Percentiles rank a stretch among this genome's conserved stretches.
Conservation (phyloP, 2,113 vertebrate species). For the Xiphias gladius region DNA sequence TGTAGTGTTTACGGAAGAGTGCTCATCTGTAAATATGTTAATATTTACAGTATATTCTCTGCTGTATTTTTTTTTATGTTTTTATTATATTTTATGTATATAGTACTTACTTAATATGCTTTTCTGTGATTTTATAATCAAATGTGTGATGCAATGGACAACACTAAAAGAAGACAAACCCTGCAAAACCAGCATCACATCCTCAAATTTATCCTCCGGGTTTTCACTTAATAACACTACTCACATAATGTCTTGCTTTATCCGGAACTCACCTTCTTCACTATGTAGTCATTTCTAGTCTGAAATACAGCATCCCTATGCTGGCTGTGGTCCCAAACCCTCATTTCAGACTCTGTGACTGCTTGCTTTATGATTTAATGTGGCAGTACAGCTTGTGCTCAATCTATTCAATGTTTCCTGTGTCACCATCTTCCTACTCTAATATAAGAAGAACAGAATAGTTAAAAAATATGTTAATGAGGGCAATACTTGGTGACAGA, state of each 20-base stretch:
- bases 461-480: background rate
- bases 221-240: background rate
- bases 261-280: background rate
- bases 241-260: background rate
- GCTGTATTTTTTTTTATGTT: too few relatives aligned
- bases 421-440: background rate
- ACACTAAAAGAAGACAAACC: too few relatives aligned
- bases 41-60: too few relatives aligned
- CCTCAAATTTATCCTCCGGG: background rate
- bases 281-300: too few relatives aligned
- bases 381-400: background rate
- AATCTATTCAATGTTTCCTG: background rate
- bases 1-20: too few relatives aligned
- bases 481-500: background rate
- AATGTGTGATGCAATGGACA: background rate
- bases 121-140: background rate
- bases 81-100: background rate
- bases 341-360: background rate
- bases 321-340: background rate
- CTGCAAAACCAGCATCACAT: background rate
- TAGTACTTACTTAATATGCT: background rate
- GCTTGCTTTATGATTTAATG: background rate
- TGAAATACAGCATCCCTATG: too few relatives aligned
- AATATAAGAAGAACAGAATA: background rate
- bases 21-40: background rate